These are phyloP conservation scores for Coccyzus lansbergi DNA, from an alignment of 2,797 vertebrate species.

Conservation along the genomic window DNA sequence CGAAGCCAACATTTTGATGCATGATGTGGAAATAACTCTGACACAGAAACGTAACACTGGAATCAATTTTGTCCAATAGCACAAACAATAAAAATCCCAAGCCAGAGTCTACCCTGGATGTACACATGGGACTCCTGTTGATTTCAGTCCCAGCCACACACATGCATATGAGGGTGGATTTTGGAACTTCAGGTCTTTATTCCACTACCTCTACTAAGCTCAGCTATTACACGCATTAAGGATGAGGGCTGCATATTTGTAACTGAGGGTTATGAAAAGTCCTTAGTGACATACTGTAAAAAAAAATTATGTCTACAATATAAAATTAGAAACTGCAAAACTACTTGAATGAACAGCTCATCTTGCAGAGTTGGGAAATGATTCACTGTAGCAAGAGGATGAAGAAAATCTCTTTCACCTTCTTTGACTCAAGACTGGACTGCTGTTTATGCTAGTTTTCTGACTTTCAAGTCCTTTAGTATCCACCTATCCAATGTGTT, in stretches of 20 bases:
- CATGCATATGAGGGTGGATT: slow-evolving; percentile 19
- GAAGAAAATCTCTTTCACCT: slow-evolving; percentile 13
- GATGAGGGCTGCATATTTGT: background rate
- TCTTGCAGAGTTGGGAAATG: slow-evolving; percentile 56
- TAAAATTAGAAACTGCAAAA: slow-evolving; percentile 70
- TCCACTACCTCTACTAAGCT: background rate
- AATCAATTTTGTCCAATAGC: slow-evolving; percentile 56
- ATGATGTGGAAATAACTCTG: slow-evolving; percentile 41
- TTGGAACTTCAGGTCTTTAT: slow-evolving; percentile 34
- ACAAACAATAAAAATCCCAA: slow-evolving; percentile 53
- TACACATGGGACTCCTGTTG: background rate
- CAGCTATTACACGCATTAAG: background rate
- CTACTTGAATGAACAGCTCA: slow-evolving; percentile 61
- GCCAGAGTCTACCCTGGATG: slow-evolving; percentile 20
- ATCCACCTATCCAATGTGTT: background rate
- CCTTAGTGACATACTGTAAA: slow-evolving; percentile 34
- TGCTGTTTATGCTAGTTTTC: slow-evolving; percentile 1
- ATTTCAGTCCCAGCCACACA: slow-evolving; percentile 60
- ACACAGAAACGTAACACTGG: slow-evolving; percentile 23
- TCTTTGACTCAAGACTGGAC: background rate
- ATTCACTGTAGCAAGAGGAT: slow-evolving; percentile 8
- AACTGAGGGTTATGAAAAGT: slow-evolving; percentile 54
- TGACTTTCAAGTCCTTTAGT: background rate
- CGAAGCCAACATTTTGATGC: slow-evolving; percentile 63
- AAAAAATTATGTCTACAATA: slow-evolving; percentile 59